phyloP scores from a whole-genome alignment of 2,888 invertebrate genomes.

The Congeria kusceri region DNA sequence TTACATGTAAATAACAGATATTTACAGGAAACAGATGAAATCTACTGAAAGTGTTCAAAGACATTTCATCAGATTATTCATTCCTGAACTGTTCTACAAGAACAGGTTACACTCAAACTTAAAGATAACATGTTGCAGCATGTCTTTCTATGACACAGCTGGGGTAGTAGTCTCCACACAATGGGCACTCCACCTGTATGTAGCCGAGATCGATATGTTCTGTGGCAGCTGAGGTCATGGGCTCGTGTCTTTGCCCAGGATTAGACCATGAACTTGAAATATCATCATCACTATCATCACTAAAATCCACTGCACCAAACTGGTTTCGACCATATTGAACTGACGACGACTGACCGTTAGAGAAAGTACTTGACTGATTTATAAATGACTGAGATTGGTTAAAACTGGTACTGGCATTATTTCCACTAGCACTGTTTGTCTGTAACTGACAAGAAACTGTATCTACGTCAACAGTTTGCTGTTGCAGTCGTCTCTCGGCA shows the following conservation, averaged over 20 bases:
- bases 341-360: not conserved
- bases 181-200: slow-evolving; percentile 46
- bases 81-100: too few species aligned
- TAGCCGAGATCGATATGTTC: not conserved
- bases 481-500: slow-evolving; percentile 50
- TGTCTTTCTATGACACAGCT: slow-evolving; percentile 40
- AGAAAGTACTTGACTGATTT: not conserved
- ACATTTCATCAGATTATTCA: too few species aligned
- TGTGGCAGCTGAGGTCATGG: not conserved
- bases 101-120: not conserved
- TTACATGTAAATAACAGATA: too few species aligned
- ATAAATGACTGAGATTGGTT: not conserved
- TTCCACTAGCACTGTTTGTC: not conserved
- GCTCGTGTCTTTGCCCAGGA: not conserved
- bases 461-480: slow-evolving; percentile 7
- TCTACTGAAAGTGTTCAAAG: too few species aligned
- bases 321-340: not conserved
- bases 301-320: slow-evolving; percentile 7
- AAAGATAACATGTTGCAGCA: slow-evolving; percentile 52
- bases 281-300: slow-evolving; percentile 61
- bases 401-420: not conserved
- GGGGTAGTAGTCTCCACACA: slow-evolving; percentile 52
- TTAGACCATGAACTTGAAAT: not conserved
- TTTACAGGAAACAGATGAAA: too few species aligned
- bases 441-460: not conserved